phyloP scores from a whole-genome alignment of 2,888 invertebrate species.

The Drosophila trichaetosa region DNA sequence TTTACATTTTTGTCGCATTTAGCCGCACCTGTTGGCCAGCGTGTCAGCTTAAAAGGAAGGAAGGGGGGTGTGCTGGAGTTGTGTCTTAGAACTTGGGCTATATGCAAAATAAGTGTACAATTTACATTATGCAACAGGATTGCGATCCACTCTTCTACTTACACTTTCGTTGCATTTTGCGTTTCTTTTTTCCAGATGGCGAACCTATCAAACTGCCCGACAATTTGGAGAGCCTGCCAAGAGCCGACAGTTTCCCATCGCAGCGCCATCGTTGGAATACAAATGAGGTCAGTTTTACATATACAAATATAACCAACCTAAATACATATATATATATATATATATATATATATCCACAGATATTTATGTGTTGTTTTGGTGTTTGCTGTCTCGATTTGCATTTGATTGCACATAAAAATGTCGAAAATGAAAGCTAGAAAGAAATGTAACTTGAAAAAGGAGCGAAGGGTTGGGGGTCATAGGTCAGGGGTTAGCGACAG shows the following conservation, averaged over 20 bases:
- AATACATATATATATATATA: conserved; percentile 4
- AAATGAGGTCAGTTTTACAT: conserved; percentile 92
- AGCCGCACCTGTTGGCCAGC: conserved; percentile 71
- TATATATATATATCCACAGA: background rate
- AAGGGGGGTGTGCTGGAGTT: background rate
- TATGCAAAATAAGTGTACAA: conserved; percentile 59
- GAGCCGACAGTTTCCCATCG: conserved; percentile 97
- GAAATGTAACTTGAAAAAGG: conserved; percentile 13
- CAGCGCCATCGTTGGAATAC: conserved; percentile 99
- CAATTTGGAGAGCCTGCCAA: conserved; percentile 96
- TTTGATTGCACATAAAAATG: conserved; percentile 79
- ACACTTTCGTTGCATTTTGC: conserved; percentile 66
- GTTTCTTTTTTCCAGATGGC: conserved; percentile 88
- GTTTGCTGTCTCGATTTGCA: conserved; percentile 70
- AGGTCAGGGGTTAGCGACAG: conserved; percentile 2
- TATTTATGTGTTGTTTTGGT: conserved; percentile 34
- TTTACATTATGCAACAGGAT: conserved; percentile 61
- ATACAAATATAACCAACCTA: conserved; percentile 12
- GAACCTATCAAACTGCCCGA: conserved; percentile 97
- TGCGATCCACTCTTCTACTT: conserved; percentile 46
- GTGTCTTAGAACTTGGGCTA: background rate
- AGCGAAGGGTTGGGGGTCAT: background rate
- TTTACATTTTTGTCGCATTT: conserved; percentile 79
- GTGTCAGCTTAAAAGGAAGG: background rate
- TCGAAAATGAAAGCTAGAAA: conserved; percentile 66